These are phyloP conservation scores for Alcedo atthis DNA, from an alignment of 2,797 vertebrate species.

Conservation along the genomic window DNA sequence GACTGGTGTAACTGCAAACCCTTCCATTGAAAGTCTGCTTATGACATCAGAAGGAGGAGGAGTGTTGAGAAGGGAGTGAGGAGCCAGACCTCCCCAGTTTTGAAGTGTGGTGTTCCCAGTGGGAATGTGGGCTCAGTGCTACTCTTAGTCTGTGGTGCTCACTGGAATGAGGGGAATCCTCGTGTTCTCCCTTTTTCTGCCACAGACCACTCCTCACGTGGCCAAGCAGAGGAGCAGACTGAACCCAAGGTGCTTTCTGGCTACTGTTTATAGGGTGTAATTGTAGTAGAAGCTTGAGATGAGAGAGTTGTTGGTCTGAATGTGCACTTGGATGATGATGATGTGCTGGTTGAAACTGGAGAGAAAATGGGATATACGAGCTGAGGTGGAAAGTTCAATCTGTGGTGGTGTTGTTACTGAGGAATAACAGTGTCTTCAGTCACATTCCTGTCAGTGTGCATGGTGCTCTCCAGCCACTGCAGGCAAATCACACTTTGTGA, in stretches of 20 bases:
- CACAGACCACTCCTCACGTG: not conserved
- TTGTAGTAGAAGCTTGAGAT: not conserved
- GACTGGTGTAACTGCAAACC: not conserved
- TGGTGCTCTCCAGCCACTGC: not conserved
- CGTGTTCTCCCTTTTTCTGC: not conserved
- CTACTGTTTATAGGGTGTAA: not conserved
- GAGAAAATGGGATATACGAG: not conserved
- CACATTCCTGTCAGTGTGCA: not conserved
- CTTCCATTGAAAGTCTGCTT: not conserved
- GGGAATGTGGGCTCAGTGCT: rapidly evolving
- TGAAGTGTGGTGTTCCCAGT: not conserved
- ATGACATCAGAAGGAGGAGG: not conserved
- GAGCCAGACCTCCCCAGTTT: not conserved
- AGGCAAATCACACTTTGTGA: not conserved
- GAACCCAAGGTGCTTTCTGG: not conserved
- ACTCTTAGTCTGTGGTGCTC: not conserved
- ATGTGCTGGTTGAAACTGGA: not conserved
- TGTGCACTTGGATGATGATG: not conserved
- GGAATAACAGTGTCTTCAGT: not conserved
- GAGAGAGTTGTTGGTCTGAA: not conserved
- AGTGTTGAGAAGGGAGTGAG: not conserved
- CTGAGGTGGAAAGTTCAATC: not conserved
- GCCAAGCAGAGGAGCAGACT: not conserved
- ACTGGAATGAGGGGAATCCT: not conserved
- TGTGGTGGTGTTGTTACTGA: not conserved